Evolutionary conservation across 2,888 invertebrate species (phyloP).

Genomic region (Prosopocoilus inquinatus): DNA sequence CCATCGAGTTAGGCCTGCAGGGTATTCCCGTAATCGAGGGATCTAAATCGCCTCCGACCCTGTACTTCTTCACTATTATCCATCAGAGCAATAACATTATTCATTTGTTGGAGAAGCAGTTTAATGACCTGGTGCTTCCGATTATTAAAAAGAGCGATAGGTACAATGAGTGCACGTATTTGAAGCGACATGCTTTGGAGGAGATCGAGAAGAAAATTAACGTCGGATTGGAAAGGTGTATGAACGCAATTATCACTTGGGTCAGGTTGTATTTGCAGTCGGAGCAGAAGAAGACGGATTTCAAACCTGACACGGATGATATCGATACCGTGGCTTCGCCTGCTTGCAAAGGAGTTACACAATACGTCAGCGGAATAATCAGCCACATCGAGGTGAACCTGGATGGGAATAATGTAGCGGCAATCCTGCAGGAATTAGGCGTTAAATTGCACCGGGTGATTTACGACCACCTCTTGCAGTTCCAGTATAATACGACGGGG

Average conservation of each 20-base stretch:
- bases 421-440: constrained; percentile 85
- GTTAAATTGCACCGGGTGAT: constrained; percentile 89
- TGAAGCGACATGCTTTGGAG: constrained; percentile 86
- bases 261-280: constrained; percentile 83
- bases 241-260: constrained; percentile 88
- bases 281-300: constrained; percentile 95
- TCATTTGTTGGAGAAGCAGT: constrained; percentile 89
- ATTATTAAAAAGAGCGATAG: constrained; percentile 80
- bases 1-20: constrained; percentile 88
- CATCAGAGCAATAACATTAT: constrained; percentile 92
- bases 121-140: constrained; percentile 84
- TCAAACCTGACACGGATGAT: constrained; percentile 81
- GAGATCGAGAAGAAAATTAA: constrained; percentile 92
- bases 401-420: constrained; percentile 90
- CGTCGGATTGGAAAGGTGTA: constrained; percentile 76
- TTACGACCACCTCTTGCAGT: constrained; percentile 91
- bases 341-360: constrained; percentile 80
- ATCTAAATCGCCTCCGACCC: constrained; percentile 72
- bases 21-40: constrained; percentile 87
- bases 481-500: constrained; percentile 89
- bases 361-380: constrained; percentile 75
- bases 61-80: constrained; percentile 91
- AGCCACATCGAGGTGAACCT: constrained; percentile 76
- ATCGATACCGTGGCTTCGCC: constrained; percentile 79
- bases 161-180: constrained; percentile 84